These are phyloP conservation scores for Lycorma delicatula DNA, from an alignment of 1,140 invertebrate species.

Conservation along the genomic window DNA sequence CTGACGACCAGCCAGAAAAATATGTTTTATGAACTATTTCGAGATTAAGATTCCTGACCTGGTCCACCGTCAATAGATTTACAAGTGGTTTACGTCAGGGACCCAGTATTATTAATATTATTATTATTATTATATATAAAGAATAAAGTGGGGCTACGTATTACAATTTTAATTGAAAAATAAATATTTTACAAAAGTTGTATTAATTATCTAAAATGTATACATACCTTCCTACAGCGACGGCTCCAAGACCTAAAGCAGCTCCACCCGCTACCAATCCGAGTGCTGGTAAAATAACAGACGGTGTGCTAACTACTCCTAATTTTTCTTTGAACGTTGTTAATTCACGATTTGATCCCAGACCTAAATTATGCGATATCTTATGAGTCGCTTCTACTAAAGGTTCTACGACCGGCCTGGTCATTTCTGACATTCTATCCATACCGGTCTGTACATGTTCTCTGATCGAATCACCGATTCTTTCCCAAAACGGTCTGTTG, in stretches of 20 bases:
- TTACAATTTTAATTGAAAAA: not conserved
- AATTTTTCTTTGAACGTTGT: slow-evolving; percentile 55
- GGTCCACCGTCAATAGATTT: no score
- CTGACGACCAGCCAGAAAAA: no score
- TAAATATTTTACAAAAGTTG: not conserved
- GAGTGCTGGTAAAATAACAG: slow-evolving; percentile 59
- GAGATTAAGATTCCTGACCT: no score
- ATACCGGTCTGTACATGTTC: slow-evolving; percentile 59
- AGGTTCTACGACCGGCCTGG: slow-evolving; percentile 60
- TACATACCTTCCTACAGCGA: slow-evolving; percentile 54
- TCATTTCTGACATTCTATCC: slow-evolving; percentile 56
- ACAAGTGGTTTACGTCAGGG: no score
- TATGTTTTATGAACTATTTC: no score
- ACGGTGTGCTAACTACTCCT: slow-evolving; percentile 44
- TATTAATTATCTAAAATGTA: not conserved
- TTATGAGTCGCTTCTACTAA: slow-evolving; percentile 66
- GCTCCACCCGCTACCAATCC: slow-evolving; percentile 68
- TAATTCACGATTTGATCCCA: slow-evolving; percentile 21
- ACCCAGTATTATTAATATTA: not conserved
- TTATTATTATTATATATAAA: no score
- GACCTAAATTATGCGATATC: slow-evolving; percentile 63
- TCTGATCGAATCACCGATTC: slow-evolving; percentile 59
- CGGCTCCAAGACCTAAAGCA: slow-evolving; percentile 64
- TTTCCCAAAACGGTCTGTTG: slow-evolving; percentile 59
- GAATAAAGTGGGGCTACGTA: no score